Evolutionary conservation across 2,797 vertebrate species (phyloP).

Genomic region (Nothura maculosa): DNA sequence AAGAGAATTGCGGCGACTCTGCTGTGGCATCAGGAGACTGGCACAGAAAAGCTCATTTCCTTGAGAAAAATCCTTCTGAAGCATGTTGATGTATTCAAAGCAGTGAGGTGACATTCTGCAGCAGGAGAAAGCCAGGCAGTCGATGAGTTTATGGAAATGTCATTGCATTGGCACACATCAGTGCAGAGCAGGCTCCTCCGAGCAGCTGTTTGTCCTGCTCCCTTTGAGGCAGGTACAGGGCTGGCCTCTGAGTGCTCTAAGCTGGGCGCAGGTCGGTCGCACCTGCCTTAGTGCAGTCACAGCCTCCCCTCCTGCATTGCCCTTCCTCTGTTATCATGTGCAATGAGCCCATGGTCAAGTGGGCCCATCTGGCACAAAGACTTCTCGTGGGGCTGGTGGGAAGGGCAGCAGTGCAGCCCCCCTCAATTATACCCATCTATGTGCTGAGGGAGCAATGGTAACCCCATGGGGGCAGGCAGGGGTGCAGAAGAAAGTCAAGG

Average conservation of each 20-base stretch:
- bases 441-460: neutral
- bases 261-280: neutral
- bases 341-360: neutral
- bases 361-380: neutral
- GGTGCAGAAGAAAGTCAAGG: neutral
- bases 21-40: neutral
- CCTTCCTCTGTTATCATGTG: neutral
- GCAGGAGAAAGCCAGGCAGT: neutral
- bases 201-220: neutral
- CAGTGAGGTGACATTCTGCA: neutral
- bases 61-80: conserved; percentile 10
- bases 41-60: conserved; percentile 21
- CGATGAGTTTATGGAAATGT: neutral
- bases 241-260: conserved; percentile 32
- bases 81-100: neutral
- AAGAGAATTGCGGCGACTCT: neutral
- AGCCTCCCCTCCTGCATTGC: neutral
- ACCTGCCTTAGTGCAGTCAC: neutral
- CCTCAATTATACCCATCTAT: neutral
- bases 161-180: neutral
- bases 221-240: neutral
- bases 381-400: neutral
- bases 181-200: neutral
- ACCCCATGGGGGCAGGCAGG: neutral
- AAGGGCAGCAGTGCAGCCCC: neutral